A percentile compares a stretch with the other conserved stretches of the same genome.
phyloP scores from a whole-genome alignment of 2,113 vertebrate genomes.

The Pygoscelis antarcticus region DNA sequence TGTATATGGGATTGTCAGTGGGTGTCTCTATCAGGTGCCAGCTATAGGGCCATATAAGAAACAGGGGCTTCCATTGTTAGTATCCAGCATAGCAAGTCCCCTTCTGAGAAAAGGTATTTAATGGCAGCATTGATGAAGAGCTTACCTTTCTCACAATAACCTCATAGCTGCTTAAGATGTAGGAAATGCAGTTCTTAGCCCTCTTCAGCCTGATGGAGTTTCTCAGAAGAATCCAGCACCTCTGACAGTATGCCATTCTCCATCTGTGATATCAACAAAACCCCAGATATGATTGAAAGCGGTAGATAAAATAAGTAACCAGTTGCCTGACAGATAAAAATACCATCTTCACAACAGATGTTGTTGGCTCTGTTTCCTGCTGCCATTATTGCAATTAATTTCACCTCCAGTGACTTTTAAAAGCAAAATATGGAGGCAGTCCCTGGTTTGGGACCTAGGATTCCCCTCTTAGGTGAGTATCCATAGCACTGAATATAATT shows the following conservation, averaged over 20 bases:
- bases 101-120: neutral
- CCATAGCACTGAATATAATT: neutral
- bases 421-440: neutral
- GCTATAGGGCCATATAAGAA: neutral
- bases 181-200: neutral
- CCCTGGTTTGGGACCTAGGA: neutral
- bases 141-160: neutral
- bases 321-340: neutral
- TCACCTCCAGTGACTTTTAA: neutral
- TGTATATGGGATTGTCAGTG: neutral
- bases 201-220: neutral
- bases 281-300: neutral
- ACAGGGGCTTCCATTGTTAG: neutral
- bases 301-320: neutral
- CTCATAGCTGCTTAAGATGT: fast-evolving
- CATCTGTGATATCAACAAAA: neutral
- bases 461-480: neutral
- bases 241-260: neutral
- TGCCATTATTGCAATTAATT: neutral
- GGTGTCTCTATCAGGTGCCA: neutral
- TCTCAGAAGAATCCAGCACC: neutral
- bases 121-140: neutral
- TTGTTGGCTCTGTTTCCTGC: neutral
- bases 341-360: fast-evolving
- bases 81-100: neutral